Conservation (phyloP, 1,140 invertebrate genomes). For the Saxidomus purpurata region DNA sequence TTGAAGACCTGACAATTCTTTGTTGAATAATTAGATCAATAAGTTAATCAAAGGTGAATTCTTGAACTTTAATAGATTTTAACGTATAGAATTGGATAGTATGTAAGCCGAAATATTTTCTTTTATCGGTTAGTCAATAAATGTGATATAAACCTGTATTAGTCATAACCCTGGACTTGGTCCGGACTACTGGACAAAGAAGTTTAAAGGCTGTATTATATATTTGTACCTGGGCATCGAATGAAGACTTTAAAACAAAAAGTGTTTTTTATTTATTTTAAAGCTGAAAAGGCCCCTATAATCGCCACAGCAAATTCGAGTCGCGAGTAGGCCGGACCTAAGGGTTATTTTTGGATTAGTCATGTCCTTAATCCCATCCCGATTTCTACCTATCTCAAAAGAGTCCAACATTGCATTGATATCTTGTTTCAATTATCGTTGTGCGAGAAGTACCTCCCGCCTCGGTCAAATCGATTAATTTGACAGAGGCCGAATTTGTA, state of each 20-base stretch:
- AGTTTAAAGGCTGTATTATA: background rate
- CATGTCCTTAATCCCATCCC: no score
- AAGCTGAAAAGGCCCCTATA: no score
- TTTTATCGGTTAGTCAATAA: background rate
- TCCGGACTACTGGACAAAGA: background rate
- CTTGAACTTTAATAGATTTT: slow-evolving; percentile 29
- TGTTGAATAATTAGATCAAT: slow-evolving; percentile 39
- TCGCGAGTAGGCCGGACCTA: no score
- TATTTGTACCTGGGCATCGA: no score
- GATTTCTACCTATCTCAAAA: no score
- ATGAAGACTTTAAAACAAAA: no score
- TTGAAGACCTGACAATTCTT: slow-evolving; percentile 38
- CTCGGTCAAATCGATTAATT: background rate
- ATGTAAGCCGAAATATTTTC: slow-evolving; percentile 16
- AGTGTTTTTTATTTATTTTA: no score
- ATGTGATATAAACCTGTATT: slow-evolving; percentile 37
- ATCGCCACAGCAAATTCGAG: no score
- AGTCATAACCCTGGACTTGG: background rate
- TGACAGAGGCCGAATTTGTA: background rate
- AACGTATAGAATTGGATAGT: background rate
- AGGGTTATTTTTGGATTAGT: no score
- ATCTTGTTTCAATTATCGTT: no score
- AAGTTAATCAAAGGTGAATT: slow-evolving; percentile 33
- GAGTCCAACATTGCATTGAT: no score
- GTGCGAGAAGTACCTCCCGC: no score